These are phyloP conservation scores for Protobothrops flavoviridis DNA, from an alignment of 2,113 vertebrate genomes.

Conservation along the genomic window DNA sequence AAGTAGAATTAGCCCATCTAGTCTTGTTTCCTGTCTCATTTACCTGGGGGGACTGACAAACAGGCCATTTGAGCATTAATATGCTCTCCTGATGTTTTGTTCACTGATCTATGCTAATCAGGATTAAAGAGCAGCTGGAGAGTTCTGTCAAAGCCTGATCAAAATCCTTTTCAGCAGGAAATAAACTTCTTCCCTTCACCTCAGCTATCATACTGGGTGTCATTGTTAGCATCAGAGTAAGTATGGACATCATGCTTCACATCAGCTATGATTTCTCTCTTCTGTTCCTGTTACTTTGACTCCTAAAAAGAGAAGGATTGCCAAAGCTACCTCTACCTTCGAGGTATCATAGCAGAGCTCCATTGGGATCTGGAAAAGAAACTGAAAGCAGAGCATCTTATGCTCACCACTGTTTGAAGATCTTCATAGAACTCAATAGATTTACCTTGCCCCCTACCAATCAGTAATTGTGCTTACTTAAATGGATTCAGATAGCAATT, in stretches of 20 bases:
- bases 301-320: neutral
- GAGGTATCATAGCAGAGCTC: neutral
- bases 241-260: neutral
- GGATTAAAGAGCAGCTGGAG: neutral
- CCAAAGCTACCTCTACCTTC: neutral
- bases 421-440: neutral
- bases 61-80: slow-evolving; percentile 55
- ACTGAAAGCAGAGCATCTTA: neutral
- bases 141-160: neutral
- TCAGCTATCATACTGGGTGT: neutral
- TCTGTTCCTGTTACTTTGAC: neutral
- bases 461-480: neutral
- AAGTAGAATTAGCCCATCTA: neutral
- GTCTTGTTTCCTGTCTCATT: neutral
- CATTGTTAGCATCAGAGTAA: neutral
- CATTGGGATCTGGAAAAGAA: neutral
- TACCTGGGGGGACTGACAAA: neutral
- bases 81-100: slow-evolving; percentile 8
- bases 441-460: no score
- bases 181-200: neutral
- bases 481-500: neutral
- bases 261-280: neutral
- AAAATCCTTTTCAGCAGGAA: neutral
- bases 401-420: neutral
- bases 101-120: fast-evolving